Evolutionary conservation across 1,140 invertebrate species (phyloP).

Genomic region (Conus betulinus): DNA sequence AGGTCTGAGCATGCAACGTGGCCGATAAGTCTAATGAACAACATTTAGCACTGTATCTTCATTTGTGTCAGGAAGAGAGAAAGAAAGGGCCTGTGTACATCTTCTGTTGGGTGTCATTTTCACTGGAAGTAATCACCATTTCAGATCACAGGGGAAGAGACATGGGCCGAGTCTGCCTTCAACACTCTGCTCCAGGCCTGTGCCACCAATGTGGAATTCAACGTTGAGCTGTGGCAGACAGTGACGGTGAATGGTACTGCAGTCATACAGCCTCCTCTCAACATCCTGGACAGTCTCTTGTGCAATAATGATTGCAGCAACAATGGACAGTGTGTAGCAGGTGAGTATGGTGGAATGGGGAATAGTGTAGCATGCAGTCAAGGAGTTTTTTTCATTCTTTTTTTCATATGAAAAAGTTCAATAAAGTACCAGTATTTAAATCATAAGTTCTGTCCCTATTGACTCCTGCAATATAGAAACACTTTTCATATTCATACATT

Average conservation of each 20-base stretch:
- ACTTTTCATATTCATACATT: no score
- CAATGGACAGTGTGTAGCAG: constrained; percentile 48
- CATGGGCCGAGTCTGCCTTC: constrained; percentile 49
- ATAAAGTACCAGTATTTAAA: no score
- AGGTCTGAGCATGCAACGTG: no score
- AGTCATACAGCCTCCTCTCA: constrained; percentile 30
- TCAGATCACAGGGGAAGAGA: constrained; percentile 47
- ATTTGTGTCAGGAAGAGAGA: background rate
- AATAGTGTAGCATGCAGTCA: no score
- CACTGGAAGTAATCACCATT: background rate
- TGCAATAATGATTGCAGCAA: constrained; percentile 55
- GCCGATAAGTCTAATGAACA: background rate
- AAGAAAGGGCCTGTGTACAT: background rate
- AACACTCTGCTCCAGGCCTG: constrained; percentile 46
- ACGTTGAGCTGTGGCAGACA: constrained; percentile 47
- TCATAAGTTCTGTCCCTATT: no score
- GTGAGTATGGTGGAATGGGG: constrained; percentile 14
- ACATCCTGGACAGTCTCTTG: constrained; percentile 44
- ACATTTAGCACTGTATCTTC: background rate
- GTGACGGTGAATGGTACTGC: constrained; percentile 36
- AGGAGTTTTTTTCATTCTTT: no score
- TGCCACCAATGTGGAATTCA: constrained; percentile 40
- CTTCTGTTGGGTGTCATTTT: background rate
- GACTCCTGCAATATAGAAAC: no score
- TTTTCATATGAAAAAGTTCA: no score